Evolutionary conservation across 53 echinoderm and acorn worm genomes (phyloP), one percentile per base, ranked within the genome.

Genomic region (Echinarachnius parma): DNA sequence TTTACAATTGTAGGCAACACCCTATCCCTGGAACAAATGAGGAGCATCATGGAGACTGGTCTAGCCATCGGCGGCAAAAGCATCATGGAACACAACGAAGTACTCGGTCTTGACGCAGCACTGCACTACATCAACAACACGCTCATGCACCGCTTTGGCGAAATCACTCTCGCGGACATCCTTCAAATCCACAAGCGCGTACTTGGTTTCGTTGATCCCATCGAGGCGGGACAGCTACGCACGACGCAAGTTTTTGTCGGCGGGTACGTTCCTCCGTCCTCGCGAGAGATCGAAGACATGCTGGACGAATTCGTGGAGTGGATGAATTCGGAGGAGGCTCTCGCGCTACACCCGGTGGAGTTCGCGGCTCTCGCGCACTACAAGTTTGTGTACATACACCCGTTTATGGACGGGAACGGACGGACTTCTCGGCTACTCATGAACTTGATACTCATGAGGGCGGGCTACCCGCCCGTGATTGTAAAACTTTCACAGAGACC

Each of bases 191-290:
- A 96, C 57, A 81, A 79, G 16, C 82, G 96, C 15, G 96, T 96
- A 18, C 60, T 96, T 0, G 96, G 91, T 0, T 65, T 84, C 18
- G 96, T 87, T 28, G 91, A 96, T 39, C 96, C 96, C 0, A 25
- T 96, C 3, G 91, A 88, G 14, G 91, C 96, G 2, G 96, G 96
- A 1, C 77, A 85, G 19, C 59, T 96, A 24, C 75, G 96, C 30
- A 88, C 84, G 4, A 88, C 87, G 13, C 96, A 96, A 45, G 96
- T 96, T 11, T 96, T 96, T 19, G 91, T 96, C 0, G 96, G 96
- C 4, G 84, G 82, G 0, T 92, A 96, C 56, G 77, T 96, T 2
- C 96, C 96, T 14, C 91, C 96, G 3, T 58, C 96, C 0, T 85
- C 96, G 3, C 52, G 75, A 24, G 84, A 82, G 9, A 69, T 96